Conservation (phyloP, 2,888 invertebrate species). For the Noctuana brunneofusca region DNA sequence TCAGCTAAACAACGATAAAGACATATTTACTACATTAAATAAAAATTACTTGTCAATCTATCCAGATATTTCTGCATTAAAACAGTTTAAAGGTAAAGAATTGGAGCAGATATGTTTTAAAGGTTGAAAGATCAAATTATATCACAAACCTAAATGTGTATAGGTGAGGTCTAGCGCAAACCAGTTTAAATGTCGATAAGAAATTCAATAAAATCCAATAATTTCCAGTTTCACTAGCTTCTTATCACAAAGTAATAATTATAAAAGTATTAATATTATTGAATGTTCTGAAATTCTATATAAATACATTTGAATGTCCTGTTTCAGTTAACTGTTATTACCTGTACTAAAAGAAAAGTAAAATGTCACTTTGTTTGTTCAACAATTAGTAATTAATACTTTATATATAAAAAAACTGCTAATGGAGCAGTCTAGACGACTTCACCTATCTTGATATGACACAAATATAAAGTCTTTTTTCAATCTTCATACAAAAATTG, state of each 20-base stretch:
- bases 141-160: constrained; percentile 38
- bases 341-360: background rate
- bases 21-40: constrained; percentile 37
- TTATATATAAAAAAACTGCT: too few species aligned
- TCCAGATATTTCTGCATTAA: constrained; percentile 44
- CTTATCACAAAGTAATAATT: background rate
- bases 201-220: constrained; percentile 15
- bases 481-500: background rate
- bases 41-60: constrained; percentile 36
- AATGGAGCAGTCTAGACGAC: too few species aligned
- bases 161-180: constrained; percentile 34
- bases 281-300: constrained; percentile 10
- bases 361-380: too few species aligned
- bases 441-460: too few species aligned
- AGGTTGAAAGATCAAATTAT: constrained; percentile 51
- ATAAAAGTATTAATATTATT: background rate
- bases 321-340: too few species aligned
- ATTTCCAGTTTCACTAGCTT: constrained; percentile 1
- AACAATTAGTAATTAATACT: background rate
- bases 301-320: background rate
- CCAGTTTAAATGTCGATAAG: constrained; percentile 17
- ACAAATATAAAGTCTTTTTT: background rate
- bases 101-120: constrained; percentile 35
- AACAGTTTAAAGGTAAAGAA: constrained; percentile 39
- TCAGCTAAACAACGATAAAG: constrained; percentile 35